phyloP scores from a whole-genome alignment of 2,888 invertebrate species.

The Rotaria sp. region DNA sequence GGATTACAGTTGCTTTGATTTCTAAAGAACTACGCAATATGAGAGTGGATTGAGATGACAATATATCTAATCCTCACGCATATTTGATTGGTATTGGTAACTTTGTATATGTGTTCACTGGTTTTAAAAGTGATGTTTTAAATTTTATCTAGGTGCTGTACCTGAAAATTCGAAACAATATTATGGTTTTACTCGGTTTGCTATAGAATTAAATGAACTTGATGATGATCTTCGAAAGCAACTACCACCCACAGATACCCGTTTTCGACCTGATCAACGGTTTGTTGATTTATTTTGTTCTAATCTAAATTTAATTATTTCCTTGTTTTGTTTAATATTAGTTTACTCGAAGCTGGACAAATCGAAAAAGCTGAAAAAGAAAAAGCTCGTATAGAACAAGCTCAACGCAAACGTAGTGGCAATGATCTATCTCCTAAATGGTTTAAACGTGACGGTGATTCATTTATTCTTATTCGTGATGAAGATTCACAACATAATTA shows the following conservation, averaged over 20 bases:
- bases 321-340: not conserved
- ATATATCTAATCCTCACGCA: too few species aligned
- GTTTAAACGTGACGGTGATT: not conserved
- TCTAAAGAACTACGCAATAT: too few species aligned
- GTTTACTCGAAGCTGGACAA: conserved; percentile 66
- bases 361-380: conserved; percentile 66
- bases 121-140: not conserved
- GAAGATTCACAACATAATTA: not conserved
- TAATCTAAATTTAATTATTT: not conserved
- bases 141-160: conserved; percentile 62
- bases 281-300: not conserved
- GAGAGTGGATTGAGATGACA: too few species aligned
- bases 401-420: conserved; percentile 60
- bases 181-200: conserved; percentile 76
- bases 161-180: conserved; percentile 72
- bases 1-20: too few species aligned
- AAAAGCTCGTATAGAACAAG: conserved; percentile 68
- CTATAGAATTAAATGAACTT: conserved; percentile 74
- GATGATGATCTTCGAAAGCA: conserved; percentile 56
- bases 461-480: not conserved
- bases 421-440: not conserved
- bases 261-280: conserved; percentile 69
- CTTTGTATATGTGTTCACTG: too few species aligned
- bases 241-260: conserved; percentile 70
- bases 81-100: too few species aligned